A percentile compares a stretch with the other conserved stretches of the same genome.
Conservation (phyloP, 2,888 invertebrate genomes). For the Andrena praecox region DNA sequence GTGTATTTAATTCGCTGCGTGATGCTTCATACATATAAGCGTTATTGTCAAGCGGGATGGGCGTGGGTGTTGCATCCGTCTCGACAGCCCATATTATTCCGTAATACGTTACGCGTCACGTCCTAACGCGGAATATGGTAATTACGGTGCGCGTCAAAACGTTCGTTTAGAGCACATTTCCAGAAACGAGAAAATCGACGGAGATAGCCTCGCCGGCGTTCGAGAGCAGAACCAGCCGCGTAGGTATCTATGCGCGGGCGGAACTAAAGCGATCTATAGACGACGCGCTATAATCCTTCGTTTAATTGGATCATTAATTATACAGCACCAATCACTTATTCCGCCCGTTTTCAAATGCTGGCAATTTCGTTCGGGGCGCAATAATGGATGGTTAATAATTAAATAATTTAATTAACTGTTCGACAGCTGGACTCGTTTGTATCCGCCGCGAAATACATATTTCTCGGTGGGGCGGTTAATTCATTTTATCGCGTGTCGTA, state of each 20-base stretch:
- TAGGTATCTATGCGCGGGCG: background rate
- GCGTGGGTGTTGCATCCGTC: conserved; percentile 8
- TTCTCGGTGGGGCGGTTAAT: conserved; percentile 9
- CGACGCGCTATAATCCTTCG: conserved; percentile 27
- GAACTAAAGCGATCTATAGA: conserved; percentile 18
- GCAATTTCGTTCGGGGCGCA: conserved; percentile 18
- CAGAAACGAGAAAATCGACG: background rate
- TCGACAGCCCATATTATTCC: background rate
- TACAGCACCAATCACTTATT: conserved; percentile 49
- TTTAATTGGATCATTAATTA: conserved; percentile 54
- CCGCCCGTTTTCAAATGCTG: conserved; percentile 34
- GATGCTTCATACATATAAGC: background rate
- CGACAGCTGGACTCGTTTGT: conserved; percentile 27
- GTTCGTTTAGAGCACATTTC: conserved; percentile 11
- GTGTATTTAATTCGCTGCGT: background rate
- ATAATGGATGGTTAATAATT: conserved; percentile 57
- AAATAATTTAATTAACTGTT: conserved; percentile 57
- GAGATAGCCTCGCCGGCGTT: too few relatives aligned
- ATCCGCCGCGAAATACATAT: background rate
- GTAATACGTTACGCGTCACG: conserved; percentile 1
- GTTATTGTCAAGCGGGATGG: background rate
- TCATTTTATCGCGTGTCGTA: conserved; percentile 19
- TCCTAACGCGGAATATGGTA: conserved; percentile 19
- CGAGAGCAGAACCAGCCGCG: too few relatives aligned
- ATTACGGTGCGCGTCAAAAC: conserved; percentile 13